Base-by-base conservation (phyloP, 2,888 invertebrate species). In the Tryphoninae sp. region DNA sequence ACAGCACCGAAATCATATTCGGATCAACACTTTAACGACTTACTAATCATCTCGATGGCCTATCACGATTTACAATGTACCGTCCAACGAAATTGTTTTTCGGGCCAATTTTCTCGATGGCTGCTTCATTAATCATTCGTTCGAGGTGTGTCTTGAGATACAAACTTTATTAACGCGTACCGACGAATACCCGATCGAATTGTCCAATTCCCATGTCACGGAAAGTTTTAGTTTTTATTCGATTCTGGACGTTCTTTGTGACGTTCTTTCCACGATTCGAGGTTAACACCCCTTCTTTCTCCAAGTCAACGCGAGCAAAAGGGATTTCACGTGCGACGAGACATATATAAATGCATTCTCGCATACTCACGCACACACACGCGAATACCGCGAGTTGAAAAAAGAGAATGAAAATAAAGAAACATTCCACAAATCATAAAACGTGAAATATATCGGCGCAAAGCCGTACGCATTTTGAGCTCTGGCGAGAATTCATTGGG, bases 351-450 rank as follows among this genome's bases (percentile, higher is more conserved):
- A 61, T 67, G 45, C 51, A 33, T 33, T 6, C 6, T 33, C 33
- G 33, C 33, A 33, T 33, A 33, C 33, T 19, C 23, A 16, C 23
- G 42, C 33, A 33, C 26, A 45, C 45, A 19, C 22, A n/a, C 23
- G 61, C 19, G 51, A 51, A 49, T 62, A 72, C 45, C 9, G 13
- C 45, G 45, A 55, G 55, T 16, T 19, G 19, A 8, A 55, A 55
- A 19, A 58, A 55, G 22, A 19, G 45, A 88, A 55, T 19, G 19
- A 55, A 55, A 55, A 19, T 42, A 69, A 69, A 61, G 84, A 88
- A 86, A 85, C 86, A 85, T 89, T 89, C 87, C 84, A 90, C 88
- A 89, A 90, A 90, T 90, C 89, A 89, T 89, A 89, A 90, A 90
- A 90, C 84, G 83, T 89, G 88, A 89, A 88, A 89, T 90, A 90